phyloP scores from a whole-genome alignment of 2,113 vertebrate species.

The Dicentrarchus labrax region DNA sequence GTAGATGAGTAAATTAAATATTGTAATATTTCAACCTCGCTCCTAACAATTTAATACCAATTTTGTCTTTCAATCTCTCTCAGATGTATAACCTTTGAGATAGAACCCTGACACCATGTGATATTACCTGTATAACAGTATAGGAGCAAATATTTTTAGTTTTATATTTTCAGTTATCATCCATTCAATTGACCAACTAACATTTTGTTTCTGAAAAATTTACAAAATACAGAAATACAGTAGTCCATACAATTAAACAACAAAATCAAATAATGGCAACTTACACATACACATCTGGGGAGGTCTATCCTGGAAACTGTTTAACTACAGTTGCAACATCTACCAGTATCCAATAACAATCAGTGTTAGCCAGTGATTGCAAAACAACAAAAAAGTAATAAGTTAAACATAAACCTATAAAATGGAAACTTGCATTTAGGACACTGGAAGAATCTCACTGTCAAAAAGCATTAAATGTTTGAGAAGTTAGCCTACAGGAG shows the following conservation, averaged over 20 bases:
- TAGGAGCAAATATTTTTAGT: neutral
- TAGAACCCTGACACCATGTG: neutral
- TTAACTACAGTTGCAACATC: neutral
- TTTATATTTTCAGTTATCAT: too few species aligned
- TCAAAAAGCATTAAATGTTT: conserved; percentile 8
- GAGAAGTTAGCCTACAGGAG: neutral
- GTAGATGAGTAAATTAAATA: neutral
- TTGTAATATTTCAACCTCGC: conserved; percentile 1
- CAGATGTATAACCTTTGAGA: neutral
- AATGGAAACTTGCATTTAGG: neutral
- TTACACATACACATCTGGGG: neutral
- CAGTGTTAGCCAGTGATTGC: neutral
- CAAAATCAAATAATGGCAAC: neutral
- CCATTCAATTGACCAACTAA: neutral
- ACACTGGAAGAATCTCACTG: neutral
- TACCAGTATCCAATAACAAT: neutral
- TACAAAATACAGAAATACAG: neutral
- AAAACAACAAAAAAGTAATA: neutral
- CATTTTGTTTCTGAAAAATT: neutral
- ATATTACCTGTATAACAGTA: neutral
- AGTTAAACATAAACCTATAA: too few species aligned
- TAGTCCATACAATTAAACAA: neutral
- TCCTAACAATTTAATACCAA: neutral
- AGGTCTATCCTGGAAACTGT: neutral
- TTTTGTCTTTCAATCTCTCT: neutral